Evolutionary conservation across 1,140 invertebrate species (phyloP).

Genomic region (Philaenus spumarius): DNA sequence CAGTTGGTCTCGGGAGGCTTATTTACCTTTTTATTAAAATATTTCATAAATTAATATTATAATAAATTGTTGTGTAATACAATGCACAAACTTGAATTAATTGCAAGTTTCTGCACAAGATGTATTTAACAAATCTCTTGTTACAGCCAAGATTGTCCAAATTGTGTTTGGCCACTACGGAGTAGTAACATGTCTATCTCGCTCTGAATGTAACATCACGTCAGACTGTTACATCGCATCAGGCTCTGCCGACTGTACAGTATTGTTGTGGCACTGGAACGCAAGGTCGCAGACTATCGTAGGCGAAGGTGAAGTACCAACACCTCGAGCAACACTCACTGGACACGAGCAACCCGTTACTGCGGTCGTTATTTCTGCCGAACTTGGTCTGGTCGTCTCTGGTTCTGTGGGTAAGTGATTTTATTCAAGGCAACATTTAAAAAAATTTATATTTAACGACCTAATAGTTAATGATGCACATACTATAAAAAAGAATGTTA

Average conservation of each 20-base stretch:
- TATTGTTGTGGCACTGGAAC: slow-evolving; percentile 98
- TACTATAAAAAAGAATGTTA: too few relatives aligned
- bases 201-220: slow-evolving; percentile 97
- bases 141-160: slow-evolving; percentile 91
- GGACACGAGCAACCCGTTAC: slow-evolving; percentile 95
- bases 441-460: too few relatives aligned
- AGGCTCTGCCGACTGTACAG: slow-evolving; percentile 95
- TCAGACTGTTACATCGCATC: slow-evolving; percentile 98
- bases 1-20: too few relatives aligned
- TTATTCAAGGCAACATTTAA: too few relatives aligned
- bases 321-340: slow-evolving; percentile 91
- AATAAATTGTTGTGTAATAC: too few relatives aligned
- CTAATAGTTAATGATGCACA: too few relatives aligned
- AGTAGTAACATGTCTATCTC: slow-evolving; percentile 92
- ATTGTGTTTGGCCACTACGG: slow-evolving; percentile 99
- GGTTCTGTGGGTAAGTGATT: slow-evolving; percentile 70
- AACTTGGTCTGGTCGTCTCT: slow-evolving; percentile 95
- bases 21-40: too few relatives aligned
- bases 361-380: slow-evolving; percentile 93
- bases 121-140: too few relatives aligned
- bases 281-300: slow-evolving; percentile 92
- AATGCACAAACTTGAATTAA: too few relatives aligned
- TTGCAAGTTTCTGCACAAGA: too few relatives aligned
- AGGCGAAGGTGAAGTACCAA: slow-evolving; percentile 90
- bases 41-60: too few relatives aligned